Percentiles rank a stretch among this genome's conserved stretches.
These are phyloP conservation scores for Drosophila sproati DNA, from an alignment of 1,140 invertebrate genomes.

Conservation along the genomic window DNA sequence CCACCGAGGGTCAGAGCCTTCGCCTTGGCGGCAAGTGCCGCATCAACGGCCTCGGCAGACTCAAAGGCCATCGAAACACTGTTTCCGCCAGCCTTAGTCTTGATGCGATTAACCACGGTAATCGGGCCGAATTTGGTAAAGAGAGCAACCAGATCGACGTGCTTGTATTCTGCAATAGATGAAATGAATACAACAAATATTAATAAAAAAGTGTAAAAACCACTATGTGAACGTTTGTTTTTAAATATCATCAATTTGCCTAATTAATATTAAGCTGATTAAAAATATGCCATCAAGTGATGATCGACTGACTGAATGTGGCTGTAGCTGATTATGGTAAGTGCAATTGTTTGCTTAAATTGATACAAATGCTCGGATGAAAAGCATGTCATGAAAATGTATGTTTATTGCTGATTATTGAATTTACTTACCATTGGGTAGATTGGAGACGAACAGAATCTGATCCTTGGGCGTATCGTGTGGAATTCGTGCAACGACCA, in stretches of 20 bases:
- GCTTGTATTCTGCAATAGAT: conserved; percentile 43
- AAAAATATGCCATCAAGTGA: no score
- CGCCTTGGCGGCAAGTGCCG: conserved; percentile 51
- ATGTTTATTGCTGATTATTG: neutral
- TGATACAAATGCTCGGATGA: no score
- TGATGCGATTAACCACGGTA: conserved; percentile 30
- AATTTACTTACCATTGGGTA: conserved; percentile 53
- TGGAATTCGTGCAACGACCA: conserved; percentile 45
- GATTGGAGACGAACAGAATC: conserved; percentile 35
- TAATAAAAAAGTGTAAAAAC: neutral
- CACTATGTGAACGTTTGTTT: no score
- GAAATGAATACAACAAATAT: neutral
- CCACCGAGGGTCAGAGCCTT: conserved; percentile 49
- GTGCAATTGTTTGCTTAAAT: no score
- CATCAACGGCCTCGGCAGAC: conserved; percentile 42
- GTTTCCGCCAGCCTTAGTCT: conserved; percentile 26
- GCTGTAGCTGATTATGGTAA: no score
- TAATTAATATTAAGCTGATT: no score
- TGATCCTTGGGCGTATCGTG: conserved; percentile 34
- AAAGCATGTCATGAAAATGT: no score
- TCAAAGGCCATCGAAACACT: conserved; percentile 49
- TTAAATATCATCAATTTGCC: no score
- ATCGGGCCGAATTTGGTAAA: conserved; percentile 68
- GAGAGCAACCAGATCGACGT: conserved; percentile 52
- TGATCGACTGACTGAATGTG: no score